phyloP scores from a whole-genome alignment of 1,140 invertebrate genomes.

The Drosophila seguyi region DNA sequence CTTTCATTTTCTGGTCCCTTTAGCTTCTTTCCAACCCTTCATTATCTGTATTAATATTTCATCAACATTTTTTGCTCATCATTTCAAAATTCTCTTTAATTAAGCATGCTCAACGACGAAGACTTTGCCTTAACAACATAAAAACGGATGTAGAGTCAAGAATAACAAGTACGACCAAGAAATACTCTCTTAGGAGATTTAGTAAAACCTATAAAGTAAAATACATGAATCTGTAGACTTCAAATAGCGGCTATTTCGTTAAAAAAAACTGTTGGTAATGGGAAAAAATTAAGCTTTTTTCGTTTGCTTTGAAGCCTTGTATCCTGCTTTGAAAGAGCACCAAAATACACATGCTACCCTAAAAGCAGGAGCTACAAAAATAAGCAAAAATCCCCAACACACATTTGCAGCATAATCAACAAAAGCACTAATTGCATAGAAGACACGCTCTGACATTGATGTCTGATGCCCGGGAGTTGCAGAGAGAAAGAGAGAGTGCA shows the following conservation, averaged over 20 bases:
- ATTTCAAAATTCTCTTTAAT: slow-evolving; percentile 29
- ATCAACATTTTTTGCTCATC: slow-evolving; percentile 26
- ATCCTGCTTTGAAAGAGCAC: neutral
- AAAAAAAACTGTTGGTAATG: neutral
- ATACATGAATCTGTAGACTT: neutral
- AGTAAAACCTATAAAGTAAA: neutral
- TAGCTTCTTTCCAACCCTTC: neutral
- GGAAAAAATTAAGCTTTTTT: no score
- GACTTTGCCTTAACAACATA: slow-evolving; percentile 21
- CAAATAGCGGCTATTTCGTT: neutral
- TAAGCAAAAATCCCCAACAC: slow-evolving; percentile 28
- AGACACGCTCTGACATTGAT: slow-evolving; percentile 73
- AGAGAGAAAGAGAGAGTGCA: neutral
- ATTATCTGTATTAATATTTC: slow-evolving; percentile 5
- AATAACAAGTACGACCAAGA: neutral
- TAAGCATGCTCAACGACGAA: slow-evolving; percentile 30
- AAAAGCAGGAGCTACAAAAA: slow-evolving; percentile 21
- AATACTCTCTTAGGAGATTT: slow-evolving; percentile 1
- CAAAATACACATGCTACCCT: slow-evolving; percentile 1
- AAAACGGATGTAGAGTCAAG: neutral
- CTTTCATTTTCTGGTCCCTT: no score
- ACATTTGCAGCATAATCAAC: slow-evolving; percentile 74
- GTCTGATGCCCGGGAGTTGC: slow-evolving; percentile 39
- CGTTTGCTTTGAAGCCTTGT: neutral
- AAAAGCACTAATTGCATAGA: slow-evolving; percentile 83